A percentile compares a stretch with the other conserved stretches of the same genome.
Conservation (phyloP, 2,113 vertebrate species). For the Gymnogyps californianus region DNA sequence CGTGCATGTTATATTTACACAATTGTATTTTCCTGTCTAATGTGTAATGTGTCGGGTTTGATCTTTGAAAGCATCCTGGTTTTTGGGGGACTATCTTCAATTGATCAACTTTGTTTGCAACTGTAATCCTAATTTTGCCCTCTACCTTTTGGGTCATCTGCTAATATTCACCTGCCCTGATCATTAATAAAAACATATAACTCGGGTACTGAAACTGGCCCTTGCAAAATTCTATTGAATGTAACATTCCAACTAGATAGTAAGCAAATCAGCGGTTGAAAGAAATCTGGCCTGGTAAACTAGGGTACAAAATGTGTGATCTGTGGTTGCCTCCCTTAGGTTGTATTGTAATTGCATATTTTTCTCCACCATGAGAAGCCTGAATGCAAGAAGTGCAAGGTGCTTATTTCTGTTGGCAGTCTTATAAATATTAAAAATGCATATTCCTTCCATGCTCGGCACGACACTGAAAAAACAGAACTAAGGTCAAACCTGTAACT, state of each 20-base stretch:
- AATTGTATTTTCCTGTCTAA: not conserved
- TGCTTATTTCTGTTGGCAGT: not conserved
- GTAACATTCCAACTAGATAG: not conserved
- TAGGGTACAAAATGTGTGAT: not conserved
- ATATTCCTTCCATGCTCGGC: not conserved
- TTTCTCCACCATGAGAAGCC: not conserved
- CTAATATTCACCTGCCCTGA: not conserved
- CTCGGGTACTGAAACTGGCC: not conserved
- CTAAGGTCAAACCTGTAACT: not conserved
- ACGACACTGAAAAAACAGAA: not conserved
- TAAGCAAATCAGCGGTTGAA: not conserved
- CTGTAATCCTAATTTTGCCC: not conserved
- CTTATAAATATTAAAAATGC: not conserved
- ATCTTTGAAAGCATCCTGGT: not conserved
- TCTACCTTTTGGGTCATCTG: not conserved
- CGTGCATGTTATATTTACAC: accelerated
- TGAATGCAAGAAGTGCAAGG: not conserved
- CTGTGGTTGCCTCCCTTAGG: not conserved
- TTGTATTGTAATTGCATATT: not conserved
- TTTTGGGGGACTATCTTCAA: not conserved
- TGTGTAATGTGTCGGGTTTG: not conserved
- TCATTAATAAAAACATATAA: not conserved
- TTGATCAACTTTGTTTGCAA: not conserved
- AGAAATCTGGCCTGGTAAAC: not conserved
- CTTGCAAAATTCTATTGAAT: not conserved